Conservation (phyloP, 1,140 invertebrate species). For the Drosophila malerkotliana region DNA sequence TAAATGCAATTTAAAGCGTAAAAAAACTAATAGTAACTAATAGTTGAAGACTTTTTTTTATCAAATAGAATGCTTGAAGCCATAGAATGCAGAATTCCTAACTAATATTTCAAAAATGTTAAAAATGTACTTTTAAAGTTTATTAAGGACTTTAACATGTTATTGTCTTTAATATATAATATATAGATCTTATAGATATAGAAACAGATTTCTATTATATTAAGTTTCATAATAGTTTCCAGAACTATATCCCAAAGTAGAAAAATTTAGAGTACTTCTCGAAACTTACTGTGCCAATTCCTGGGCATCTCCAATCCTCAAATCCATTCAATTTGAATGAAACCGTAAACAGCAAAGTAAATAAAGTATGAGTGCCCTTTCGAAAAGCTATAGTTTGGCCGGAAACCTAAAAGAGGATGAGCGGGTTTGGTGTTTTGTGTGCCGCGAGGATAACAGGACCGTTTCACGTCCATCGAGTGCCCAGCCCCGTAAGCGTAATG, state of each 20-base stretch:
- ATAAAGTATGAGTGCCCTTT: conserved; percentile 1
- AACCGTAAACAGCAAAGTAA: conserved; percentile 3
- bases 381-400: conserved; percentile 1
- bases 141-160: too few species aligned
- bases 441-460: background rate
- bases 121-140: too few species aligned
- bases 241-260: background rate
- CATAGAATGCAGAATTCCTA: too few species aligned
- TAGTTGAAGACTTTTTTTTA: too few species aligned
- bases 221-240: background rate
- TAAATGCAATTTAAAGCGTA: too few species aligned
- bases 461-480: conserved; percentile 4
- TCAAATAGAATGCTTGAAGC: too few species aligned
- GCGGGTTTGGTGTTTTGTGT: background rate
- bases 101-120: too few species aligned
- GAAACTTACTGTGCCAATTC: background rate
- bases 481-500: conserved; percentile 31
- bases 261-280: background rate
- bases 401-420: background rate
- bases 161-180: too few species aligned
- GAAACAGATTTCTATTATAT: too few species aligned
- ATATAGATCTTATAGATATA: too few species aligned
- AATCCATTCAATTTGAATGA: conserved; percentile 3
- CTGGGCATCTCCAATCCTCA: background rate
- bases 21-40: too few species aligned